phyloP scores from a whole-genome alignment of 2,888 invertebrate species.

The Bimastos eiseni region DNA sequence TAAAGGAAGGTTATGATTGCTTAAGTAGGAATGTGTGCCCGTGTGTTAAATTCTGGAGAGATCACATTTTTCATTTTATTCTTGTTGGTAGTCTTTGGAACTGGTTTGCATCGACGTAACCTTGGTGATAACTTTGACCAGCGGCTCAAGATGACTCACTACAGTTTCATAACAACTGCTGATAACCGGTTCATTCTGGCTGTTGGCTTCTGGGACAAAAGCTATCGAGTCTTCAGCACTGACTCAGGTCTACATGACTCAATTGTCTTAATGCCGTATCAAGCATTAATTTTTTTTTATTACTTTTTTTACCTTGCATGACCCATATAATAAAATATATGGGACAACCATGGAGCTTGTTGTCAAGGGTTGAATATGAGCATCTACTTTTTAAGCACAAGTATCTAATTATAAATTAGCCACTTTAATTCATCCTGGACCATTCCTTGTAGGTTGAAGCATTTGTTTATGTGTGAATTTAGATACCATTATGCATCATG shows the following conservation, averaged over 20 bases:
- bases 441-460: background rate
- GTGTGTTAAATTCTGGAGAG: background rate
- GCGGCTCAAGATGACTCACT: slow-evolving; percentile 86
- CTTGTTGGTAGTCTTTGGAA: slow-evolving; percentile 44
- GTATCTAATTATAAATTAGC: background rate
- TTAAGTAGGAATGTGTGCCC: background rate
- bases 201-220: slow-evolving; percentile 99
- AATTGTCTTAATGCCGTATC: background rate
- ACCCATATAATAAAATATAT: no score
- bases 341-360: no score
- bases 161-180: slow-evolving; percentile 96
- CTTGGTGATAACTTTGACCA: slow-evolving; percentile 98
- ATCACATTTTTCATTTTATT: background rate
- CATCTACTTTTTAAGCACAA: background rate
- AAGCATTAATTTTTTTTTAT: background rate
- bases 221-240: slow-evolving; percentile 94
- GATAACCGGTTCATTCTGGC: slow-evolving; percentile 95
- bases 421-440: background rate
- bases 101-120: slow-evolving; percentile 71
- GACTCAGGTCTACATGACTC: slow-evolving; percentile 76
- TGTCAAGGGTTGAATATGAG: no score
- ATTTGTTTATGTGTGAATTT: background rate
- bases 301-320: no score
- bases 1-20: background rate
- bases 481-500: no score